Percentiles rank a stretch among this genome's conserved stretches.
Evolutionary conservation across 1,140 invertebrate species (phyloP).

Genomic region (Zaprionus davidi): DNA sequence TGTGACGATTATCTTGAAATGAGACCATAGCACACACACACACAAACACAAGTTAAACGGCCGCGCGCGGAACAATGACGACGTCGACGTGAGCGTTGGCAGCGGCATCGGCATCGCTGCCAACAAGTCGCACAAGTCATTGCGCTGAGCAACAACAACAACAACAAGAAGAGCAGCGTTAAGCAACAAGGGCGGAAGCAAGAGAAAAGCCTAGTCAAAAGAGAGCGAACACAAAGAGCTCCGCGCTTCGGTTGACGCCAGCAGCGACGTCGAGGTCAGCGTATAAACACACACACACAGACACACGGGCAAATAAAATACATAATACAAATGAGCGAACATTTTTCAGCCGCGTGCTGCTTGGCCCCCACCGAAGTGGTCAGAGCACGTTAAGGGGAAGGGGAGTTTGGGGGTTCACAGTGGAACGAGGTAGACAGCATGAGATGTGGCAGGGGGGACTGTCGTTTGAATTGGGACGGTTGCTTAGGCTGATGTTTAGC

Average conservation of each 20-base stretch:
- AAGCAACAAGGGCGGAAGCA: slow-evolving; percentile 71
- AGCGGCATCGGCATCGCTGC: slow-evolving; percentile 47
- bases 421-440: background rate
- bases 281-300: slow-evolving; percentile 31
- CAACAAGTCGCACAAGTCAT: slow-evolving; percentile 68
- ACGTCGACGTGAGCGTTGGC: slow-evolving; percentile 33
- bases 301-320: slow-evolving; percentile 29
- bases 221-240: slow-evolving; percentile 51
- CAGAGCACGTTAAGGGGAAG: background rate
- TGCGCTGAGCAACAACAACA: slow-evolving; percentile 50
- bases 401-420: background rate
- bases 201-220: slow-evolving; percentile 40
- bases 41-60: slow-evolving; percentile 67
- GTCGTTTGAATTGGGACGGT: slow-evolving; percentile 42
- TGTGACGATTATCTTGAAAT: slow-evolving; percentile 81
- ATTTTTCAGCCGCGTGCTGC: slow-evolving; percentile 44
- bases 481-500: slow-evolving; percentile 35
- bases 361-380: slow-evolving; percentile 29
- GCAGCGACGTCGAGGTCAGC: slow-evolving; percentile 63
- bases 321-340: slow-evolving; percentile 68
- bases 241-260: slow-evolving; percentile 26
- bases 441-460: background rate
- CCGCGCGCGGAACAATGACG: slow-evolving; percentile 76
- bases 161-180: slow-evolving; percentile 25
- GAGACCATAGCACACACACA: slow-evolving; percentile 69